Evolutionary conservation across 2,797 vertebrate genomes (phyloP), one percentile per base, ranked within the genome.

Genomic region (Chromis chromis): DNA sequence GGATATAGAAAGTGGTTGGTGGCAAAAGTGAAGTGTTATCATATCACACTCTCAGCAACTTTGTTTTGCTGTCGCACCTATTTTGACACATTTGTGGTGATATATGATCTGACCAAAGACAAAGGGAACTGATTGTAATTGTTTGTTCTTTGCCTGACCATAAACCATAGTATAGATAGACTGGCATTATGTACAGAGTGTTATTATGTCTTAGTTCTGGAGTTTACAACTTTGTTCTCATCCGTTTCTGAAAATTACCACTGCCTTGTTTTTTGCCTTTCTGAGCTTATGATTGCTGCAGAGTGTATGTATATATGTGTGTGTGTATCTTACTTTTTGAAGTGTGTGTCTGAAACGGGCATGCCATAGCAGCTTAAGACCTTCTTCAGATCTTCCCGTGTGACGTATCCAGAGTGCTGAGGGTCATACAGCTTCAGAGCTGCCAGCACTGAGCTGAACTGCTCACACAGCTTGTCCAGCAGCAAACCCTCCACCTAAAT

Each of bases 271-370:
- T n/a, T 16, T 7, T 17, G 28, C 14, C 25, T 31, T 55, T 31
- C 1, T 24, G 12, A 42, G 42, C 40, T 16, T 50, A 19, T 59
- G 46, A 55, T 46, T 21, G 22, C 44, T 28, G 16, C 17, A 36
- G 3, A 10, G 33, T 53, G 4, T 48, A 28, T 31, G 28, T 31
- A 31, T 31, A 4, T 25, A 4, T 63, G 22, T 62, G 54, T 39
- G 14, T 70, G 40, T 85, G 74, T 33, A 39, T 49, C 90, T 90
- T 89, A 95, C 93, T 81, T 91, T 7, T 81, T 59, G 63, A 92
- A 81, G 4, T 90, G 81, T 12, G 90, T 78, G 5, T 89, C 82
- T 1, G 91, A 86, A 54, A 94, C 67, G 60, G 80, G 74, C 0
- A 86, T 77, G 57, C 88, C 93, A 46, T 76, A 88, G 0, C 72